A percentile compares a stretch with the other conserved stretches of the same genome.
phyloP scores from a whole-genome alignment of 1,140 invertebrate genomes.

The Sycophila sp. region DNA sequence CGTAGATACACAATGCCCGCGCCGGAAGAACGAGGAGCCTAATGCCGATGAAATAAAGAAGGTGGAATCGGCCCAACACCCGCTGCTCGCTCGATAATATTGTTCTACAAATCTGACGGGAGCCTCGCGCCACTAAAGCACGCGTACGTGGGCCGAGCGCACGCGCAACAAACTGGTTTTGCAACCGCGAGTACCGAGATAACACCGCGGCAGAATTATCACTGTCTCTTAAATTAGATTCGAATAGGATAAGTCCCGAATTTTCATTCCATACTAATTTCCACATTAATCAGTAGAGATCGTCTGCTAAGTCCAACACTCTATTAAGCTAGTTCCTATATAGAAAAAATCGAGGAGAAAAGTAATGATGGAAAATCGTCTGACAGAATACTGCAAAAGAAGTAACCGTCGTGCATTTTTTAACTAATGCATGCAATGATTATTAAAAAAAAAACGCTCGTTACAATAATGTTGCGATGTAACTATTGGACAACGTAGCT shows the following conservation, averaged over 20 bases:
- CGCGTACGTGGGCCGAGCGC: constrained; percentile 24
- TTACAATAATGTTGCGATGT: no score
- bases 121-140: constrained; percentile 28
- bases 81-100: constrained; percentile 53
- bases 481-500: no score
- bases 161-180: constrained; percentile 25
- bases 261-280: background rate
- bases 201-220: no score
- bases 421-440: no score
- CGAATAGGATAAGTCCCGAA: constrained; percentile 6
- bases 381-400: no score
- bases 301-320: no score
- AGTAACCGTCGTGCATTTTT: no score
- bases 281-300: no score
- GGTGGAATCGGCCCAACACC: constrained; percentile 24
- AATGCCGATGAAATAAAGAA: constrained; percentile 29
- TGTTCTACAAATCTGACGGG: constrained; percentile 55
- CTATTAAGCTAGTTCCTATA: no score
- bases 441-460: no score
- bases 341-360: no score
- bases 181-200: constrained; percentile 17
- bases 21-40: background rate
- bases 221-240: constrained; percentile 10
- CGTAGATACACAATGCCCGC: constrained; percentile 7
- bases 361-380: no score